phyloP scores from a whole-genome alignment of 1,140 invertebrate species.

The Trachelipus rathkii region DNA sequence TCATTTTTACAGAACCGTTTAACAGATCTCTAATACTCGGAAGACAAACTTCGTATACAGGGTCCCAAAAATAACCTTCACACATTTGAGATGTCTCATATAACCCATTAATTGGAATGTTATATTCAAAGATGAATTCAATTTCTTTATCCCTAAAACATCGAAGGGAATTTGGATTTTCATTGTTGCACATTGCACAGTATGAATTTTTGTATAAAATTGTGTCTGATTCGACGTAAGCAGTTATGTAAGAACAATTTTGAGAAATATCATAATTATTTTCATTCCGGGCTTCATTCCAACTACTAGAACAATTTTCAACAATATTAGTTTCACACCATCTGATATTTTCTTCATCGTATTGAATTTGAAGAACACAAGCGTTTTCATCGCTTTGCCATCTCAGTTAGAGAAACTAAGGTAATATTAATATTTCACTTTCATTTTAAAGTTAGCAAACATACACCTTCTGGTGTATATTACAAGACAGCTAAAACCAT shows the following conservation, averaged over 20 bases:
- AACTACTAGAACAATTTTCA: constrained; percentile 7
- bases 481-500: not conserved
- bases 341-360: not conserved
- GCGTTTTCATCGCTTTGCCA: not conserved
- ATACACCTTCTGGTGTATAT: not conserved
- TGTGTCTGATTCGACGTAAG: constrained; percentile 16
- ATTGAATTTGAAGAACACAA: constrained; percentile 20
- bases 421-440: not conserved
- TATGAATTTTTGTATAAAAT: constrained; percentile 36
- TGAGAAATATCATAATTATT: not conserved
- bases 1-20: constrained; percentile 27
- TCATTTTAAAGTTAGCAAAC: not conserved
- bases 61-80: constrained; percentile 35
- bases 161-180: constrained; percentile 8
- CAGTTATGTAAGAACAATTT: constrained; percentile 26
- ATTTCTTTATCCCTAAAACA: constrained; percentile 18
- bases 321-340: constrained; percentile 19
- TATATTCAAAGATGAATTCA: not conserved
- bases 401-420: not conserved
- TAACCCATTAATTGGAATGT: constrained; percentile 24
- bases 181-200: constrained; percentile 37
- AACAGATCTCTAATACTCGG: constrained; percentile 21
- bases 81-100: constrained; percentile 27
- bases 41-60: constrained; percentile 26
- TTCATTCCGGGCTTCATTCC: not conserved